These are phyloP conservation scores for Apostichopus japonicus DNA, from an alignment of 35 echinoderm and acorn worm genomes.

Conservation along the genomic window DNA sequence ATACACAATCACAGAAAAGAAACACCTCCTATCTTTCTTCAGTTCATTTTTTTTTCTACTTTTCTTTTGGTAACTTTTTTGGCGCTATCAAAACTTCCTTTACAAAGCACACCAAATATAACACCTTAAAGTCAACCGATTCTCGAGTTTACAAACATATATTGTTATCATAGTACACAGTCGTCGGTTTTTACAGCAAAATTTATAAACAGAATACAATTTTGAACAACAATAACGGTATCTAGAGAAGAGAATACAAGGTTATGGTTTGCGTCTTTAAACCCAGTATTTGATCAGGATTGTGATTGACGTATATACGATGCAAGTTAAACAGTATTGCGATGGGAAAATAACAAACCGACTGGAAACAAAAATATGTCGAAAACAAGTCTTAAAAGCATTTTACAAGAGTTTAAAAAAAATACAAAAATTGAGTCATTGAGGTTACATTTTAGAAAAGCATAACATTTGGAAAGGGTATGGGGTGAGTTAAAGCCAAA, in stretches of 20 bases:
- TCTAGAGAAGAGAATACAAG: conserved; percentile 3
- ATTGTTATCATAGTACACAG: conserved; percentile 40
- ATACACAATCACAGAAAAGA: background rate
- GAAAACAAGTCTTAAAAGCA: too few relatives aligned
- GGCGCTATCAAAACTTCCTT: conserved; percentile 39
- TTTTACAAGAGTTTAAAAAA: too few relatives aligned
- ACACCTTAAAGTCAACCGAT: conserved; percentile 47
- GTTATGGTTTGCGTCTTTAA: conserved; percentile 6
- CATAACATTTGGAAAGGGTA: too few relatives aligned
- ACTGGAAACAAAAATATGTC: too few relatives aligned
- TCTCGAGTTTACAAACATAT: conserved; percentile 29
- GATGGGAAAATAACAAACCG: too few relatives aligned
- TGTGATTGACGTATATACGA: conserved; percentile 6
- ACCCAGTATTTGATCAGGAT: background rate
- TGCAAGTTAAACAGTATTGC: too few relatives aligned
- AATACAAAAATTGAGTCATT: too few relatives aligned
- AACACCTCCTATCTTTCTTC: background rate
- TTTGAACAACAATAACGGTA: conserved; percentile 8
- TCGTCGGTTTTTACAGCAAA: conserved; percentile 39
- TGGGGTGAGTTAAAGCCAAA: too few relatives aligned
- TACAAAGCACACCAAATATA: conserved; percentile 21
- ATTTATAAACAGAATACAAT: conserved; percentile 38
- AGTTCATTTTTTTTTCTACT: background rate
- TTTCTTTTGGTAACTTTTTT: conserved; percentile 39
- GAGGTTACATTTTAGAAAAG: too few relatives aligned